Conservation (phyloP, 2,888 invertebrate genomes). For the Acholoe squamosa region DNA sequence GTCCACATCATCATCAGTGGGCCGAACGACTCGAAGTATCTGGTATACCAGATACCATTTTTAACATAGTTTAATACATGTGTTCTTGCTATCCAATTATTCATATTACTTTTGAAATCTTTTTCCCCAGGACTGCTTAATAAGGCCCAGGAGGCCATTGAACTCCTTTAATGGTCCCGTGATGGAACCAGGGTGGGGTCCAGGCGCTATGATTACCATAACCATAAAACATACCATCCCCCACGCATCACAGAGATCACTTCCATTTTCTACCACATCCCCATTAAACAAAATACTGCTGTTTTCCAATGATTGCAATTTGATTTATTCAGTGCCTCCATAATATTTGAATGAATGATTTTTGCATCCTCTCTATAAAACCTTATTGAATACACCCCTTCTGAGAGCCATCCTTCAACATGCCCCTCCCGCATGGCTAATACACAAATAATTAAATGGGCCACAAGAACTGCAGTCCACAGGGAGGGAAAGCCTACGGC, state of each 20-base stretch:
- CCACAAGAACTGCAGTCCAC: background rate
- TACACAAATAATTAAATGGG: slow-evolving; percentile 48
- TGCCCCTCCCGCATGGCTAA: slow-evolving; percentile 14
- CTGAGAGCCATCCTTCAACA: slow-evolving; percentile 4
- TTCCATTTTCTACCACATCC: background rate
- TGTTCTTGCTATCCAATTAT: too few species aligned
- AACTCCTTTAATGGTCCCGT: too few species aligned
- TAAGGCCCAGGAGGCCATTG: too few species aligned
- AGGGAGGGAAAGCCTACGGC: background rate
- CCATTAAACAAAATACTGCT: background rate
- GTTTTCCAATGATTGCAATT: slow-evolving; percentile 25
- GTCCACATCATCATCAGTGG: too few species aligned
- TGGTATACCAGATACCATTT: too few species aligned
- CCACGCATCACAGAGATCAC: background rate
- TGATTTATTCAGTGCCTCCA: slow-evolving; percentile 33
- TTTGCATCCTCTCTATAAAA: slow-evolving; percentile 38
- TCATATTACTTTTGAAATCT: too few species aligned
- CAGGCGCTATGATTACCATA: background rate
- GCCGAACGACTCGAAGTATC: too few species aligned
- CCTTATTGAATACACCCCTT: background rate
- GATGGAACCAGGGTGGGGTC: background rate
- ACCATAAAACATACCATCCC: background rate
- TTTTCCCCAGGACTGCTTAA: too few species aligned
- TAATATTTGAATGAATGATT: slow-evolving; percentile 45
- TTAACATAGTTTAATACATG: too few species aligned